Evolutionary conservation across 2,797 vertebrate species (phyloP).

Genomic region (Acrossocheilus wenchowensis): DNA sequence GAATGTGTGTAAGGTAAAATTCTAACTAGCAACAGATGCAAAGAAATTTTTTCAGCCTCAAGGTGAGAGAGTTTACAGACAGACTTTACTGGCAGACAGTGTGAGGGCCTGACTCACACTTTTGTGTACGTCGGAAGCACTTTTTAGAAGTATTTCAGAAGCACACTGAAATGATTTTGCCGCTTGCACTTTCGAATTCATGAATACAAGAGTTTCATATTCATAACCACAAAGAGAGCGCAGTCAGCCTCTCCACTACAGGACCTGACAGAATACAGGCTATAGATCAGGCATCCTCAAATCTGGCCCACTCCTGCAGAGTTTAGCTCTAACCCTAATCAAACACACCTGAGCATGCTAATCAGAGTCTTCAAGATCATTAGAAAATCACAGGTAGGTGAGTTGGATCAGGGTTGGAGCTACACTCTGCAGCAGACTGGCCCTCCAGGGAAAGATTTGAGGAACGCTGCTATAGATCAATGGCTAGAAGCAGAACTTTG

Average conservation of each 20-base stretch:
- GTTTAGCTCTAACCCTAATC: no score
- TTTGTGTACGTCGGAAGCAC: neutral
- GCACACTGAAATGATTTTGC: constrained; percentile 15
- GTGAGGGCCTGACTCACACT: neutral
- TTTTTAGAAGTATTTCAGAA: constrained; percentile 6
- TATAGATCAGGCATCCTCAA: neutral
- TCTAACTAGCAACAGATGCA: constrained; percentile 30
- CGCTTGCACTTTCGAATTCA: constrained; percentile 1
- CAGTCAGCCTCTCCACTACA: neutral
- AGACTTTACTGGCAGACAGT: constrained; percentile 5
- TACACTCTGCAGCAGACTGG: no score
- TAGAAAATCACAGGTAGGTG: no score
- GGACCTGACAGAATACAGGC: neutral
- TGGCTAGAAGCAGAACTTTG: neutral
- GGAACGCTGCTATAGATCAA: neutral
- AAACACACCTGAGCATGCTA: no score
- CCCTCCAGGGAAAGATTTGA: no score
- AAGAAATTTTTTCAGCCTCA: constrained; percentile 17
- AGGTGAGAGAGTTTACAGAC: constrained; percentile 28
- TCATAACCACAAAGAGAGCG: neutral
- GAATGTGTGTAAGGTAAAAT: constrained; percentile 13
- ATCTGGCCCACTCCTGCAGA: no score
- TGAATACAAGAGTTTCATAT: neutral
- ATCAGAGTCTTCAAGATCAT: no score
- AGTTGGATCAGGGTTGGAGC: no score